A percentile compares a stretch with the other conserved stretches of the same genome.
phyloP scores from a whole-genome alignment of 92 coral and sea anemone genomes.

The Desmophyllum pertusum region DNA sequence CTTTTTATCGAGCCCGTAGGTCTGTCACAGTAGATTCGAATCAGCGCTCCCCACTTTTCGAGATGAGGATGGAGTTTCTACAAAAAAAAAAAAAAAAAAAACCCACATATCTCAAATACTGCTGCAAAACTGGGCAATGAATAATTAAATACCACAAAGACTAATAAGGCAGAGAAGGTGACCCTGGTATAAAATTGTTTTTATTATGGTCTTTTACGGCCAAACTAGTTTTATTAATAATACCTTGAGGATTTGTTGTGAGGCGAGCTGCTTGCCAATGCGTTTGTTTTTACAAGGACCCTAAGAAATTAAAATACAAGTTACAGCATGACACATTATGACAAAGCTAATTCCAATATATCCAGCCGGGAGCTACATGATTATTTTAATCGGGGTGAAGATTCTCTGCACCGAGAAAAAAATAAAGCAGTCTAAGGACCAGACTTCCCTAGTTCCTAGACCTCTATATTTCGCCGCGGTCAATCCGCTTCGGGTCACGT shows the following conservation, averaged over 20 bases:
- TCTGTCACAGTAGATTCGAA: slow-evolving; percentile 89
- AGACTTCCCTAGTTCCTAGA: too few species aligned
- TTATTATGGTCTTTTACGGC: too few species aligned
- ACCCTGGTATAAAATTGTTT: not conserved
- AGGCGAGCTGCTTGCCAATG: slow-evolving; percentile 84
- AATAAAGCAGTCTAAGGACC: too few species aligned
- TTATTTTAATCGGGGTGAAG: too few species aligned
- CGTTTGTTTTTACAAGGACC: slow-evolving; percentile 89
- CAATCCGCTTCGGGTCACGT: too few species aligned
- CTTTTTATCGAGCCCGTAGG: slow-evolving; percentile 81
- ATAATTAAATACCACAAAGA: not conserved
- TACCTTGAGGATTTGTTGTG: slow-evolving; percentile 94
- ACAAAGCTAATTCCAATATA: too few species aligned
- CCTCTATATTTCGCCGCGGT: too few species aligned
- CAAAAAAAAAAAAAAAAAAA: slow-evolving; percentile 4
- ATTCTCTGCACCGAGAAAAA: too few species aligned
- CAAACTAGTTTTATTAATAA: too few species aligned
- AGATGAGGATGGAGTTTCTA: slow-evolving; percentile 95
- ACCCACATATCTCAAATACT: not conserved
- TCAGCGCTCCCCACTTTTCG: slow-evolving; percentile 85
- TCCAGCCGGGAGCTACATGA: too few species aligned
- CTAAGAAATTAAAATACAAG: slow-evolving; percentile 33
- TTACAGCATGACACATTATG: not conserved
- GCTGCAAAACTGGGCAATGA: not conserved
- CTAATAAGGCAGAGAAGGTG: not conserved